Percentiles rank a stretch among this genome's conserved stretches.
phyloP scores from a whole-genome alignment of 1,140 invertebrate species.

The Myzus persicae region DNA sequence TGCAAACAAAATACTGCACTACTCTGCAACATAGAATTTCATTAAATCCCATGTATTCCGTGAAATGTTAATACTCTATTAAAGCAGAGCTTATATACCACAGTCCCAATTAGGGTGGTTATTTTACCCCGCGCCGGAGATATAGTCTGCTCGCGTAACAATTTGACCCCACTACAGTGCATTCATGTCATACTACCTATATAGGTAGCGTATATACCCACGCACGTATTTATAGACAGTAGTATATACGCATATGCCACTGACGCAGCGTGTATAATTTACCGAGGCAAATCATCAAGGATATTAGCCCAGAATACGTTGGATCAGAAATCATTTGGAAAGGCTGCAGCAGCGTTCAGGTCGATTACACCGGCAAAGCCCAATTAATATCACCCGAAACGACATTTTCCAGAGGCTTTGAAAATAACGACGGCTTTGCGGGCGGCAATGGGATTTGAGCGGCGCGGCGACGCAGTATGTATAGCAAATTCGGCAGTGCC shows the following conservation, averaged over 20 bases:
- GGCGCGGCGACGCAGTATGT: no score
- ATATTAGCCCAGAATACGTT: neutral
- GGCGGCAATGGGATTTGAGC: neutral
- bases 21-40: neutral
- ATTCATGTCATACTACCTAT: neutral
- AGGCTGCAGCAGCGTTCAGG: neutral
- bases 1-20: neutral
- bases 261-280: neutral
- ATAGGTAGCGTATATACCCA: neutral
- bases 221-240: neutral
- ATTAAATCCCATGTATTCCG: neutral
- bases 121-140: neutral
- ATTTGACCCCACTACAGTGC: neutral
- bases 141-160: neutral
- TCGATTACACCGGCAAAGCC: constrained; percentile 12
- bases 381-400: constrained; percentile 20
- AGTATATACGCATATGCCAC: neutral
- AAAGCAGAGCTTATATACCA: constrained; percentile 26
- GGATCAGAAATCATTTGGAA: constrained; percentile 27
- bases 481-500: neutral
- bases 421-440: constrained; percentile 18
- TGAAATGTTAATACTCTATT: constrained; percentile 27
- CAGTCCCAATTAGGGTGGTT: neutral
- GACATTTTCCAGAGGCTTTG: neutral
- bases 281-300: neutral